A percentile compares a stretch with the other conserved stretches of the same genome.
Conservation (phyloP, 1,140 invertebrate species). For the Diuraphis noxia region DNA sequence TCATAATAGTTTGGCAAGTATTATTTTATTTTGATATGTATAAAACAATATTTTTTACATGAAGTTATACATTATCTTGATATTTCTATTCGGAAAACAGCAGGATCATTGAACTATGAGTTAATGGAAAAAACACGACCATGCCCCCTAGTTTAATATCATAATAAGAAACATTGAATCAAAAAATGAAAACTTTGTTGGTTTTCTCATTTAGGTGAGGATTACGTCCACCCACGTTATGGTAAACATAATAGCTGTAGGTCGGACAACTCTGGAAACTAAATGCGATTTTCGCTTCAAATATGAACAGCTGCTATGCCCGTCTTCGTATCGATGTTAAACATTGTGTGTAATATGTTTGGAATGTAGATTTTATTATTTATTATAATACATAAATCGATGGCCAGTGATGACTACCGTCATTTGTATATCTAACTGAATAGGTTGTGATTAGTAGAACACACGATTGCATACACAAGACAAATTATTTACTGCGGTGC, state of each 20-base stretch:
- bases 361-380: too few species aligned
- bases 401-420: not conserved
- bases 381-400: not conserved
- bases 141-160: not conserved
- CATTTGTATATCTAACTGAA: not conserved
- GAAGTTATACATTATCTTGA: too few species aligned
- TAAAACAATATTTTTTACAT: too few species aligned
- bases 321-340: not conserved
- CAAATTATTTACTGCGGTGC: not conserved
- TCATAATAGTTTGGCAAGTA: too few species aligned
- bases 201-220: not conserved
- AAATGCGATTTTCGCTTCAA: not conserved
- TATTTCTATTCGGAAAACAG: too few species aligned
- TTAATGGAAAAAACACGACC: too few species aligned
- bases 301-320: not conserved
- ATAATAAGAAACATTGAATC: not conserved
- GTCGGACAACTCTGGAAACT: not conserved
- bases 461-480: not conserved
- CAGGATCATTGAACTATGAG: too few species aligned
- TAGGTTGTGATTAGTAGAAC: not conserved
- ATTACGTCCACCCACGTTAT: not conserved
- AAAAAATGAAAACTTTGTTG: not conserved
- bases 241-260: not conserved
- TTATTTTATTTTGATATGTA: too few species aligned
- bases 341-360: not conserved